phyloP scores from a whole-genome alignment of 2,113 vertebrate species.

The Pterocles gutturalis region DNA sequence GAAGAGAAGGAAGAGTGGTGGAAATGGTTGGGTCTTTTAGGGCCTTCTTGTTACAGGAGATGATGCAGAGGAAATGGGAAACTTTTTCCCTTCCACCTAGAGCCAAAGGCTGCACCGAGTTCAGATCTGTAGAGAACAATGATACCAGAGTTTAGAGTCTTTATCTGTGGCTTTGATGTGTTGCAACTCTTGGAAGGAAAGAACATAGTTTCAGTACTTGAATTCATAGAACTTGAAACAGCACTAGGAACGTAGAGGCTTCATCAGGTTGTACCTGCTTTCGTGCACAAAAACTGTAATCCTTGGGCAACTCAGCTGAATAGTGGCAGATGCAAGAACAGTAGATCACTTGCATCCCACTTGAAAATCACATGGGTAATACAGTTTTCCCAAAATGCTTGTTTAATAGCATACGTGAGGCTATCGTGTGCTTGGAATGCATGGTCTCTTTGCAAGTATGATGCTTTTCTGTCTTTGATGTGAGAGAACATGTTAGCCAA shows the following conservation, averaged over 20 bases:
- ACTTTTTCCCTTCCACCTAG: neutral
- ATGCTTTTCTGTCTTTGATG: neutral
- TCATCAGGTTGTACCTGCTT: neutral
- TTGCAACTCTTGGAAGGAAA: neutral
- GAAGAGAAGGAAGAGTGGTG: neutral
- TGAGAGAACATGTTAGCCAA: neutral
- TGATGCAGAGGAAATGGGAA: neutral
- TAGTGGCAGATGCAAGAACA: neutral
- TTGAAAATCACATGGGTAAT: neutral
- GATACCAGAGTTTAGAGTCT: neutral
- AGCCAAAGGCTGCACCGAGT: neutral
- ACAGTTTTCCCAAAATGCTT: neutral
- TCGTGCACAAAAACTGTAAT: accelerated
- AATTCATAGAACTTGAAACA: neutral
- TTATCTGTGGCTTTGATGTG: neutral
- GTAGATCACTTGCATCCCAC: neutral
- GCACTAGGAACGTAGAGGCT: neutral
- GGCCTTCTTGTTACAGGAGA: neutral
- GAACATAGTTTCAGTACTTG: neutral
- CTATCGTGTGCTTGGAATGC: neutral
- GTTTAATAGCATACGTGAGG: neutral
- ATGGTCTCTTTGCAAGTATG: neutral
- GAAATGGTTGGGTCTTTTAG: neutral
- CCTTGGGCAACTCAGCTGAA: neutral
- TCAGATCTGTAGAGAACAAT: neutral